Evolutionary conservation across 92 coral and sea anemone species (phyloP), one percentile per base, ranked within the genome.

Genomic region (Bergia sp.): DNA sequence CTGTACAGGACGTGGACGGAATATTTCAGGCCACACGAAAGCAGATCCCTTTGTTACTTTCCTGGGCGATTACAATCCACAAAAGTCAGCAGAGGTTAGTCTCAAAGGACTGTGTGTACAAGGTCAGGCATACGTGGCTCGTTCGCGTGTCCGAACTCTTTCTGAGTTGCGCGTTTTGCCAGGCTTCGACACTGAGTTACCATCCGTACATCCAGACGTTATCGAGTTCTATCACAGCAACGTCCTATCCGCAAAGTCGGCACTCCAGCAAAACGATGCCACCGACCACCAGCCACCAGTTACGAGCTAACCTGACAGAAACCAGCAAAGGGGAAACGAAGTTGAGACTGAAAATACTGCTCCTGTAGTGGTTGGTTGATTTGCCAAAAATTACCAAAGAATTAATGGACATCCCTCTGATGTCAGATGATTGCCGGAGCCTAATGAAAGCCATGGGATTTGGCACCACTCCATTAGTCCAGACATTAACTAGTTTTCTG

Each of bases 51-150:
- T 38, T 89, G 0, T 12, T 84, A 23, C 76, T 84, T 0, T 64
- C 61, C 40, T 85, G 92, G 92, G 86, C 86, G 64, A 89, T 88
- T 3, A 79, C 86, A 36, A 88, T 80, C 44, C 81, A 80, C 11
- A 88, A 67, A 57, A 44, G 90, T 38, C 86, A 88, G 89, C 83
- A 0, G 91, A 89, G 41, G 87, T 89, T 3, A 58, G 79, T 50
- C 20, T 84, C 9, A 75, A 53, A 37, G 75, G 81, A 3, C 77
- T 82, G 4, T 89, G 82, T 76, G 82, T 82, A 9, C 88, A 73
- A 21, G 91, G 88, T 7, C 91, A 89, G 72, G 89, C 73, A 0
- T 84, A 89, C 74, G 73, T 77, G 41, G 89, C 85, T 6, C 64
- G 84, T 57, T 77, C 85, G 4, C 88, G 91, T 23, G 85, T 89